A percentile compares a stretch with the other conserved stretches of the same genome.
phyloP scores from a whole-genome alignment of 2,113 vertebrate genomes.

The Pseudolaguvia tuberculata region DNA sequence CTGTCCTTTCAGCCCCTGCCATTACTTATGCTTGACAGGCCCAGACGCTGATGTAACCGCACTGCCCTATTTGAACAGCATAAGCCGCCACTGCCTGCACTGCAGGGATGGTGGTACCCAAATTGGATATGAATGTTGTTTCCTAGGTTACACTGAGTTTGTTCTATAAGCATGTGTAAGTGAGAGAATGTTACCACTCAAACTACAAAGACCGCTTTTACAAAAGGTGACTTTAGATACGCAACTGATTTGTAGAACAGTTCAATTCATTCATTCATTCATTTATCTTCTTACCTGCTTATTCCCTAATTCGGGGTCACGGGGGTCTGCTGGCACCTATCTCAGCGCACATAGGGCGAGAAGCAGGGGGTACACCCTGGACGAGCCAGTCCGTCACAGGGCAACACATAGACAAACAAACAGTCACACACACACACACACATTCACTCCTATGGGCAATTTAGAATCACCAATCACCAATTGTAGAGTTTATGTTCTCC shows the following conservation, averaged over 20 bases:
- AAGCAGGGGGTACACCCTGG: too few species aligned
- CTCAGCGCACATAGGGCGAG: too few species aligned
- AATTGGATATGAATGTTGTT: constrained; percentile 66
- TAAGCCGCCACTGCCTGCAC: constrained; percentile 65
- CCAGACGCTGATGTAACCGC: constrained; percentile 71
- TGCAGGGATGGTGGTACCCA: constrained; percentile 60
- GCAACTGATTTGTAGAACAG: neutral
- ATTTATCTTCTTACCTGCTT: too few species aligned
- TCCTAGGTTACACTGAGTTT: constrained; percentile 62
- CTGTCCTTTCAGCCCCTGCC: constrained; percentile 67
- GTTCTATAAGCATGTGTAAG: constrained; percentile 50
- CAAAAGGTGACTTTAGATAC: neutral
- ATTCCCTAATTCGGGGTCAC: too few species aligned
- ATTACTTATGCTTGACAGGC: constrained; percentile 77
- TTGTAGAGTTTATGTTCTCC: too few species aligned
- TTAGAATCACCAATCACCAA: too few species aligned
- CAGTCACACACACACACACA: too few species aligned
- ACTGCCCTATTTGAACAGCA: constrained; percentile 74
- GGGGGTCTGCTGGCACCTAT: too few species aligned
- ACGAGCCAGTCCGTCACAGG: too few species aligned
- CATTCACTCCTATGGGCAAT: too few species aligned
- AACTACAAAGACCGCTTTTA: constrained; percentile 15
- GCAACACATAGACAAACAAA: too few species aligned
- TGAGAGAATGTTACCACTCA: constrained; percentile 40
- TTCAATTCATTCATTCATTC: too few species aligned